Conservation (phyloP, 2,113 vertebrate species). For the Scalopus aquaticus region DNA sequence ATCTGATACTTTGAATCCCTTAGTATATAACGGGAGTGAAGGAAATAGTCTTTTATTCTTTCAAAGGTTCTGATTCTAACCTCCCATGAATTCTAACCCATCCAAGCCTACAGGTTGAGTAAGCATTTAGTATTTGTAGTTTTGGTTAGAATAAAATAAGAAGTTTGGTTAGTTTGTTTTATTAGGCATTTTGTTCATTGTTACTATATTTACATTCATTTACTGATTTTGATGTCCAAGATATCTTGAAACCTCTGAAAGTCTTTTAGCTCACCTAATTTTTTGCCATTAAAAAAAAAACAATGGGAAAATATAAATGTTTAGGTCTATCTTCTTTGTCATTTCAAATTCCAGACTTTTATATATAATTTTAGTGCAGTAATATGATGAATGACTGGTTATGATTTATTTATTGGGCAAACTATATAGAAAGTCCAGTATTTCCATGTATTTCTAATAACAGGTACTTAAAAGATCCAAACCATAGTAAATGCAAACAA, state of each 20-base stretch:
- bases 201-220: neutral
- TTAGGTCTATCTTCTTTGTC: conserved; percentile 52
- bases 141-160: neutral
- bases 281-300: conserved; percentile 12
- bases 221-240: neutral
- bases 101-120: neutral
- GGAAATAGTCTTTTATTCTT: neutral
- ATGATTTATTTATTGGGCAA: conserved; percentile 49
- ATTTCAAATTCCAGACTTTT: conserved; percentile 39
- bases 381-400: conserved; percentile 24
- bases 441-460: conserved; percentile 56
- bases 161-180: neutral
- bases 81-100: neutral
- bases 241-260: conserved; percentile 28
- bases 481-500: conserved; percentile 53
- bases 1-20: neutral
- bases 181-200: neutral
- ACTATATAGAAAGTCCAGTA: neutral
- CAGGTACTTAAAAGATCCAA: conserved; percentile 37
- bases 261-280: neutral
- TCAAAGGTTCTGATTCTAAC: neutral
- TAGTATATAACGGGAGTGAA: neutral
- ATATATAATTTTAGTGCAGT: neutral
- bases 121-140: neutral
- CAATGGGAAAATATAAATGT: neutral